Evolutionary conservation across 2,888 invertebrate species (phyloP), one percentile per base, ranked within the genome.

Genomic region (Xestia sexstrigata): DNA sequence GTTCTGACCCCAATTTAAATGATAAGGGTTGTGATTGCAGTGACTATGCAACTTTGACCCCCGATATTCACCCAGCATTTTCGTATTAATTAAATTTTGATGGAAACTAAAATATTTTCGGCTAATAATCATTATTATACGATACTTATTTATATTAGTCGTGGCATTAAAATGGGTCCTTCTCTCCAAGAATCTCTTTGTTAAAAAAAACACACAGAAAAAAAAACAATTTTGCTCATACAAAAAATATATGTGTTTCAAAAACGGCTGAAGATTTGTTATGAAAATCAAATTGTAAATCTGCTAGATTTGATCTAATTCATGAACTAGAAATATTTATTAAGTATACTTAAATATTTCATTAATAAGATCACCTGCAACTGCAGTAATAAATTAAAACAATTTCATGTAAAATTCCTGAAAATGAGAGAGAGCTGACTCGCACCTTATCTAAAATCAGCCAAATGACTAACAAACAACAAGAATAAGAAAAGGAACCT

Each of bases 1-100:
- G 74, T 85, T 86, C 85, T 78, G 80, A 87, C 87, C 85, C 80
- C 80, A 81, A 80, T 84, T 84, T 79, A 79, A 83, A 81, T 72
- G 60, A 80, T 79, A 82, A 87, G 88, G 86, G 82, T 85, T 81
- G 82, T 78, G 83, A 85, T 83, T 82, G 79, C 79, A 82, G 70
- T 88, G 85, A 88, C 79, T 81, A 63, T 83, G 88, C 87, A 88
- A 81, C 67, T 87, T 88, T 83, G 74, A 78, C 81, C 88, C 80
- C 76, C 42, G 55, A 69, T 81, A 73, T 78, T 75, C 79, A 74
- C 73, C 70, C 42, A 49, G 30, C 62, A 55, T 66, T 73, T 76
- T 82, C 69, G n/a, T 77, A 63, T 76, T 75, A 79, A 68, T 65
- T 63, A 20, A 55, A 52, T 82, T 71, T 75, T 62, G 74, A 75